phyloP scores from a whole-genome alignment of 2,888 invertebrate genomes.

The Tenthredo distinguenda region DNA sequence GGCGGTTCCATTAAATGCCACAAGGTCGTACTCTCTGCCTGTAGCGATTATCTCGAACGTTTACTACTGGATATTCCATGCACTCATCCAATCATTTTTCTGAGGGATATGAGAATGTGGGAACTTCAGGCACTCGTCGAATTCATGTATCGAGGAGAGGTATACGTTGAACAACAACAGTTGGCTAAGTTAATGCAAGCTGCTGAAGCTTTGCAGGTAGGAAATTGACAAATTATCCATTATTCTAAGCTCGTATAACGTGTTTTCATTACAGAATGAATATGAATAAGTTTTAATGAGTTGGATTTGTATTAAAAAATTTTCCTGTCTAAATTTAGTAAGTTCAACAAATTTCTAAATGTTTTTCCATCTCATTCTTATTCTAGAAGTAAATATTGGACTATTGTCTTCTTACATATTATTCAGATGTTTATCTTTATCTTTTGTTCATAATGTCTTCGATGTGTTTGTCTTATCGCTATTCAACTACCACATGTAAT shows the following conservation, averaged over 20 bases:
- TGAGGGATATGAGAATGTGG: slow-evolving; percentile 86
- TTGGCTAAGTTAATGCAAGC: slow-evolving; percentile 75
- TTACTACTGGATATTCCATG: slow-evolving; percentile 91
- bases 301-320: not conserved
- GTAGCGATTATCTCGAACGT: slow-evolving; percentile 91
- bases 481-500: not conserved
- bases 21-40: slow-evolving; percentile 91
- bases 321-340: not conserved
- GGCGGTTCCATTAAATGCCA: slow-evolving; percentile 92
- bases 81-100: slow-evolving; percentile 90
- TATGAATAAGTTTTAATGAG: not conserved
- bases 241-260: not conserved
- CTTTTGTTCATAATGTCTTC: not conserved
- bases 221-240: not conserved
- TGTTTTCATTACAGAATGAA: not conserved
- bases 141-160: slow-evolving; percentile 77
- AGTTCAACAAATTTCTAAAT: not conserved
- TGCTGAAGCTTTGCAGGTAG: slow-evolving; percentile 75
- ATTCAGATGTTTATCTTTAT: slow-evolving; percentile 1
- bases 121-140: slow-evolving; percentile 76
- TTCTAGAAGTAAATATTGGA: not conserved
- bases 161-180: slow-evolving; percentile 76
- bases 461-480: slow-evolving; percentile 11
- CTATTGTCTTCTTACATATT: not conserved
- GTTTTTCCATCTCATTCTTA: not conserved